Conservation (phyloP, 1,140 invertebrate species). For the Brachionus manjavacas region DNA sequence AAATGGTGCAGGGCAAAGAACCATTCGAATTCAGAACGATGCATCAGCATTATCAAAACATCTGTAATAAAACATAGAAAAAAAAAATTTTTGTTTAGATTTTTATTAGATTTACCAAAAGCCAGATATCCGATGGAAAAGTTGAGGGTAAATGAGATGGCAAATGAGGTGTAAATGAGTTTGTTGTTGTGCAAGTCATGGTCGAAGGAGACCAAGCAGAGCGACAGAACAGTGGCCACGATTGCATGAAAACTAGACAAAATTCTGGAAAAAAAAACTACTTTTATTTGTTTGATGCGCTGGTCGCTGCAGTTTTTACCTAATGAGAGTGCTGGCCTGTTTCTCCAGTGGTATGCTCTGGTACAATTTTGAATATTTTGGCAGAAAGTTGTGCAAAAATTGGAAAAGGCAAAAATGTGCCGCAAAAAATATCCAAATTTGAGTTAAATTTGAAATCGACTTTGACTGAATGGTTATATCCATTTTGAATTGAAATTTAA, state of each 20-base stretch:
- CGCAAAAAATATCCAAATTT: constrained; percentile 41
- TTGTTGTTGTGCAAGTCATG: constrained; percentile 20
- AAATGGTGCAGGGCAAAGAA: constrained; percentile 31
- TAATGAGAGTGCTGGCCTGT: not conserved
- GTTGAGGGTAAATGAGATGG: constrained; percentile 31
- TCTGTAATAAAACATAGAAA: not conserved
- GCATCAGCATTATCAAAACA: constrained; percentile 3
- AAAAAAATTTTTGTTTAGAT: not conserved
- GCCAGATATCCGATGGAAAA: constrained; percentile 37
- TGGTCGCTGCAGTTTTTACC: not conserved
- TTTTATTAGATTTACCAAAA: constrained; percentile 10
- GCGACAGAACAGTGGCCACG: not conserved
- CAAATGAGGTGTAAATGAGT: constrained; percentile 25
- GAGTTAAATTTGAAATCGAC: constrained; percentile 29
- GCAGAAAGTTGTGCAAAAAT: not conserved
- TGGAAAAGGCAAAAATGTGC: constrained; percentile 33
- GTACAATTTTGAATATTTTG: constrained; percentile 18
- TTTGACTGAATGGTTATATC: constrained; percentile 39
- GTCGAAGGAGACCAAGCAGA: constrained; percentile 7
- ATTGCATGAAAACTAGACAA: constrained; percentile 22
- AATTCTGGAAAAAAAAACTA: not conserved
- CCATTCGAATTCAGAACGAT: constrained; percentile 34
- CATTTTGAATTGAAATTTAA: not conserved
- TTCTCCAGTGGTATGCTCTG: not conserved
- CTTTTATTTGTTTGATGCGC: not conserved